Evolutionary conservation across 1,140 invertebrate genomes (phyloP).

Genomic region (Metopolophium dirhodum): DNA sequence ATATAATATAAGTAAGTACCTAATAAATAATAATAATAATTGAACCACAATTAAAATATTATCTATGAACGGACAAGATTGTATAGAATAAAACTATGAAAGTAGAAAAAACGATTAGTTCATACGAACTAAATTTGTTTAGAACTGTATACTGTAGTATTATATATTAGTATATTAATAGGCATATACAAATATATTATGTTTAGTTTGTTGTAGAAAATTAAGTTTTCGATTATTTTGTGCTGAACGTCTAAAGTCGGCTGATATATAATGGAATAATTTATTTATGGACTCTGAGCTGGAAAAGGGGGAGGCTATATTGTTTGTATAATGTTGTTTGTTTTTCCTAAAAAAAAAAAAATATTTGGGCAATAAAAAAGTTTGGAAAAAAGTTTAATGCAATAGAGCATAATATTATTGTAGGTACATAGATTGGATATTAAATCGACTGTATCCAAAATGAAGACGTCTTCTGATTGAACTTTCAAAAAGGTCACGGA

Average conservation of each 20-base stretch:
- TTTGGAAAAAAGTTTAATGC: not conserved
- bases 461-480: not conserved
- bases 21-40: no score
- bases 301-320: not conserved
- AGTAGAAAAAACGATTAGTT: no score
- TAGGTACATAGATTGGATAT: not conserved
- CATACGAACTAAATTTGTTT: no score
- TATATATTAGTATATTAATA: no score
- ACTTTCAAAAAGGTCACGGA: not conserved
- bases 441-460: not conserved
- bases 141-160: no score
- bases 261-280: not conserved
- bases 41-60: no score
- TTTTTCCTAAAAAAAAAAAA: not conserved
- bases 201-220: not conserved
- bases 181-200: no score
- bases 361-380: not conserved
- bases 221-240: not conserved
- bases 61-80: no score
- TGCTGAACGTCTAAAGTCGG: not conserved
- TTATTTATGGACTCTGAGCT: not conserved
- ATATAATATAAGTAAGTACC: no score
- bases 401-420: not conserved
- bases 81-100: no score
- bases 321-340: slow-evolving; percentile 1